A percentile compares a stretch with the other conserved stretches of the same genome.
These are phyloP conservation scores for Hormaphis cornu DNA, from an alignment of 1,140 invertebrate genomes.

Conservation along the genomic window DNA sequence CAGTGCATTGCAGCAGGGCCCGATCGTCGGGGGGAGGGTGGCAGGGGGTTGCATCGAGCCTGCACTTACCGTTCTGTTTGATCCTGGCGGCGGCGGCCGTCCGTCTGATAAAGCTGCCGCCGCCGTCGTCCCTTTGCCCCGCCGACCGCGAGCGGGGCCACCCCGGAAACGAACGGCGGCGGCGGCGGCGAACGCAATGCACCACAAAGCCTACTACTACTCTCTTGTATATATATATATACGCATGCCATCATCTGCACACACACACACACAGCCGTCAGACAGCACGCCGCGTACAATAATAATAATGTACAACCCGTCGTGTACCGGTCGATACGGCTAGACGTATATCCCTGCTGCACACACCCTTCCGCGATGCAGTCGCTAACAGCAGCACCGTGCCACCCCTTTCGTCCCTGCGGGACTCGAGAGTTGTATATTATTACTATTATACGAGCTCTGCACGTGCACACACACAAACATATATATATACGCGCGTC, in stretches of 20 bases:
- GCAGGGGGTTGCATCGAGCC: too few species aligned
- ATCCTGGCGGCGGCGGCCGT: not conserved
- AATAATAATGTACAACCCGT: too few species aligned
- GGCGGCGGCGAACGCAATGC: constrained; percentile 32
- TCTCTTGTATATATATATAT: not conserved
- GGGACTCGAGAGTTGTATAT: too few species aligned
- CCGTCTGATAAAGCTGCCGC: not conserved
- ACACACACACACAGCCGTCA: constrained; percentile 33
- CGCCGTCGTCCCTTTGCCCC: not conserved
- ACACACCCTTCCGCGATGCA: not conserved
- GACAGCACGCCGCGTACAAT: constrained; percentile 37
- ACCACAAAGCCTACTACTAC: not conserved
- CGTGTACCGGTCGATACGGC: constrained; percentile 30
- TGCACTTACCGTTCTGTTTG: too few species aligned
- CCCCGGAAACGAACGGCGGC: constrained; percentile 30
- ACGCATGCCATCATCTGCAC: not conserved
- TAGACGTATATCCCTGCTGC: constrained; percentile 34
- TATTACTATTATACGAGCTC: too few species aligned
- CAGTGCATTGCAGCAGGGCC: too few species aligned
- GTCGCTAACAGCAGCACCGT: too few species aligned
- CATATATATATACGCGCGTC: too few species aligned
- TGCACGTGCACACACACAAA: too few species aligned
- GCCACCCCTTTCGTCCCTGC: not conserved
- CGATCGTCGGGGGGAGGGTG: too few species aligned
- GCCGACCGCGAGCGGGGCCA: constrained; percentile 19